A percentile compares a stretch with the other conserved stretches of the same genome.
Evolutionary conservation across 2,888 invertebrate genomes (phyloP).

Genomic region (Plusia festucae): DNA sequence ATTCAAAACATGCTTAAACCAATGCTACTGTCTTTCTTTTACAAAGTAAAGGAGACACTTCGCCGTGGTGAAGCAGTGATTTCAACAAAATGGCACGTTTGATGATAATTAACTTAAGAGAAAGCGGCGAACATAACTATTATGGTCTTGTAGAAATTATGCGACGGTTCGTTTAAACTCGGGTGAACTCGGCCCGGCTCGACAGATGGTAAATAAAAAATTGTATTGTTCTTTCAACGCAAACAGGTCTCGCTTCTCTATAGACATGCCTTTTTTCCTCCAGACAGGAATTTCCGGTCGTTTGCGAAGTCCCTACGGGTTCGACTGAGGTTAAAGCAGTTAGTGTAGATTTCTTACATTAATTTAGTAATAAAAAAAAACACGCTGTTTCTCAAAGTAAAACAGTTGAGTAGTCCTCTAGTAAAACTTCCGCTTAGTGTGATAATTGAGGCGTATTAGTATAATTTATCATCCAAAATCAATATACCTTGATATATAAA

Average conservation of each 20-base stretch:
- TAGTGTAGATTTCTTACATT: constrained; percentile 10
- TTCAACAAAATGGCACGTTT: constrained; percentile 15
- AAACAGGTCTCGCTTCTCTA: constrained; percentile 24
- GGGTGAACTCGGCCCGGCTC: constrained; percentile 24
- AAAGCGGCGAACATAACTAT: constrained; percentile 34
- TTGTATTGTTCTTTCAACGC: constrained; percentile 23
- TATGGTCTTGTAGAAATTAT: background rate
- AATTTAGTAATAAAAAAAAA: background rate
- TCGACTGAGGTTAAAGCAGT: constrained; percentile 53
- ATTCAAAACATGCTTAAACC: no score
- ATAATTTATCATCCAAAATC: no score
- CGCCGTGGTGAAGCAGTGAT: background rate
- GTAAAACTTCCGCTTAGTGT: no score
- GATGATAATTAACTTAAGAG: constrained; percentile 18
- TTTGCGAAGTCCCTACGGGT: constrained; percentile 48
- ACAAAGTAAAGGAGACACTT: background rate
- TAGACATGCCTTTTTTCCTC: constrained; percentile 55
- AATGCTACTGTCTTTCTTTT: background rate
- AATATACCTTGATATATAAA: no score
- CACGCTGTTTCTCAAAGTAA: background rate
- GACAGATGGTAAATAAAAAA: constrained; percentile 16
- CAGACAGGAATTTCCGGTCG: constrained; percentile 72
- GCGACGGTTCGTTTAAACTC: constrained; percentile 19
- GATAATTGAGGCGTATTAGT: no score
- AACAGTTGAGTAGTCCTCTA: no score